These are phyloP conservation scores for Carcharodon carcharias DNA, from an alignment of 2,797 vertebrate genomes.

Conservation along the genomic window DNA sequence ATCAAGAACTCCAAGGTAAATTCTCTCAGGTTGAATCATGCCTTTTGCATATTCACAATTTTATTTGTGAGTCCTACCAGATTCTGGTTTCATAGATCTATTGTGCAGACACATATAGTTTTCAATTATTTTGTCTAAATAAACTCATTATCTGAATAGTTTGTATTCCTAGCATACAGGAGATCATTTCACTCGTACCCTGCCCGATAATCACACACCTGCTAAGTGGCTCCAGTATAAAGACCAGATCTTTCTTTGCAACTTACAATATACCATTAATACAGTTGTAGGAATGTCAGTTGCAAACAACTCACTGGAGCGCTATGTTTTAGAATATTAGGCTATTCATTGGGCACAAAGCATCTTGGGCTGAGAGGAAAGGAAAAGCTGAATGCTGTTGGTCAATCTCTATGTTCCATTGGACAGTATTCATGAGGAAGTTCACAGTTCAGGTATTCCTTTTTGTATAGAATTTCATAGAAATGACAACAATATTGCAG, in stretches of 20 bases:
- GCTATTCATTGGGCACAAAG: not conserved
- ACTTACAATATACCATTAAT: not conserved
- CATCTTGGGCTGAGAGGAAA: not conserved
- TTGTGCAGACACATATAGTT: not conserved
- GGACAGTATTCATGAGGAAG: not conserved
- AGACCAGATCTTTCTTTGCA: too few species aligned
- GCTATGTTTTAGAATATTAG: too few species aligned
- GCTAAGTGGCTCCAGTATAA: not conserved
- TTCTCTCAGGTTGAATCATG: not conserved
- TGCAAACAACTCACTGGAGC: not conserved
- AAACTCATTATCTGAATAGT: not conserved
- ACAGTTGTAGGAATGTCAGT: not conserved
- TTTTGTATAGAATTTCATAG: not conserved
- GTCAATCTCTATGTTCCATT: not conserved
- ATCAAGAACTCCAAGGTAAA: not conserved
- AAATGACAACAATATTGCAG: not conserved
- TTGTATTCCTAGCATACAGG: not conserved
- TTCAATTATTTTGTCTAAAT: not conserved
- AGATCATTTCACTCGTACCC: not conserved
- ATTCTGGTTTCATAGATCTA: not conserved
- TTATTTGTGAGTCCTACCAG: not conserved
- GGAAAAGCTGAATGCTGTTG: not conserved
- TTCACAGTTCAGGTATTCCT: not conserved
- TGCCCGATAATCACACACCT: not conserved
- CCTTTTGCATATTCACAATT: not conserved